phyloP scores from a whole-genome alignment of 2,888 invertebrate genomes.

The Sycophila texana region DNA sequence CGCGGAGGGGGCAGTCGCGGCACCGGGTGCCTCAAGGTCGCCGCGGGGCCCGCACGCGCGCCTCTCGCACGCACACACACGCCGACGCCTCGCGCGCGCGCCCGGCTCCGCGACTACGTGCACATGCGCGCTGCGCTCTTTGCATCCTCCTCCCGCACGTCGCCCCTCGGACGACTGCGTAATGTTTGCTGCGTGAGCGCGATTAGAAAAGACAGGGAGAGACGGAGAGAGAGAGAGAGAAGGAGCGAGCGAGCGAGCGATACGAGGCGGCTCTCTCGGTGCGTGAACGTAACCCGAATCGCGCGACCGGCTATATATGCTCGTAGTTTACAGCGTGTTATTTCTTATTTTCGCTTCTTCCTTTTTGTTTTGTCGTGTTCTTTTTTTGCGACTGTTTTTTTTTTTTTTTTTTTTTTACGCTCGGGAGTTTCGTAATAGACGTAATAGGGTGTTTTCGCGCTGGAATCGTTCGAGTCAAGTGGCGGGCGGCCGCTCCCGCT shows the following conservation, averaged over 20 bases:
- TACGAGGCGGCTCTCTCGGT: too few species aligned
- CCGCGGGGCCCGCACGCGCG: conserved; percentile 73
- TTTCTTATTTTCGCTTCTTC: too few species aligned
- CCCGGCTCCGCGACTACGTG: not conserved
- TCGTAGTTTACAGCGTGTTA: too few species aligned
- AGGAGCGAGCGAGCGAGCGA: not conserved
- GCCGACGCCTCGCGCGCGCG: not conserved
- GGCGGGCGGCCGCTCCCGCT: too few species aligned
- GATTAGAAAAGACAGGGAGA: not conserved
- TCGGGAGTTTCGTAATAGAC: conserved; percentile 24
- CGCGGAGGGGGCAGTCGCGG: conserved; percentile 56
- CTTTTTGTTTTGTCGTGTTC: too few species aligned
- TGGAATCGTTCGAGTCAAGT: not conserved
- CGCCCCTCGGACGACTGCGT: too few species aligned
- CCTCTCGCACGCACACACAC: conserved; percentile 53
- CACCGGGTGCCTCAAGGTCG: conserved; percentile 71
- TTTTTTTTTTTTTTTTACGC: too few species aligned
- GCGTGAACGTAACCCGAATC: too few species aligned
- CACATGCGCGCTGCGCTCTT: conserved; percentile 30
- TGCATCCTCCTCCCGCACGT: not conserved
- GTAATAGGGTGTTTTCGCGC: conserved; percentile 17
- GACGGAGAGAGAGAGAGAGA: not conserved
- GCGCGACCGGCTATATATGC: too few species aligned
- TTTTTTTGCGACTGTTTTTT: too few species aligned
- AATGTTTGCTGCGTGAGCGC: not conserved